phyloP scores from a whole-genome alignment of 2,888 invertebrate species.

The Eucera pruinosa region DNA sequence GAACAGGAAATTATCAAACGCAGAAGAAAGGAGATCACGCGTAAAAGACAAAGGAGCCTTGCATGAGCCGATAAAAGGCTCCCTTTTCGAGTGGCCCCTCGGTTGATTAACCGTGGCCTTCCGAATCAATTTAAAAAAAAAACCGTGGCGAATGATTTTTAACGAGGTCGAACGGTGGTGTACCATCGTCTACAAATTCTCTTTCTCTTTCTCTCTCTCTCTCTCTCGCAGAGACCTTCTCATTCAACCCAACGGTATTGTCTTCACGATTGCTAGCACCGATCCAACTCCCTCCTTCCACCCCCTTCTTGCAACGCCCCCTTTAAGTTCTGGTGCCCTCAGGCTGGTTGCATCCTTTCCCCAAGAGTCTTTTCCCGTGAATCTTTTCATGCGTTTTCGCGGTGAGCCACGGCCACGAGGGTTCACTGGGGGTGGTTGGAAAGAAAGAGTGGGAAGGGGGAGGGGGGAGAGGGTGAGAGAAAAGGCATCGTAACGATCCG shows the following conservation, averaged over 20 bases:
- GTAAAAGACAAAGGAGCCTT: slow-evolving; percentile 5
- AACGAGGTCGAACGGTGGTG: slow-evolving; percentile 49
- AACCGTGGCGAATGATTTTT: slow-evolving; percentile 51
- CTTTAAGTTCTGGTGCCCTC: slow-evolving; percentile 22
- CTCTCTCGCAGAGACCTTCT: slow-evolving; percentile 10
- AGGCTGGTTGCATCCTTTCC: slow-evolving; percentile 31
- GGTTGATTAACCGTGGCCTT: slow-evolving; percentile 57
- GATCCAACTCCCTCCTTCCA: slow-evolving; percentile 11
- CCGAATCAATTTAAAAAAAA: slow-evolving; percentile 46
- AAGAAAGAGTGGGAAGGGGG: neutral
- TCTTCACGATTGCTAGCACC: slow-evolving; percentile 55
- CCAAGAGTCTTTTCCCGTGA: slow-evolving; percentile 18
- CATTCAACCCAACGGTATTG: slow-evolving; percentile 46
- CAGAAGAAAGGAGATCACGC: slow-evolving; percentile 29
- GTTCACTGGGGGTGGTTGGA: neutral
- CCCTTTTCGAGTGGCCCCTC: slow-evolving; percentile 33
- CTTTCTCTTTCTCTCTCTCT: no score
- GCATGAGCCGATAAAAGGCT: slow-evolving; percentile 38
- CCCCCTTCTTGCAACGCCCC: neutral
- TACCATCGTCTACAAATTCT: slow-evolving; percentile 32
- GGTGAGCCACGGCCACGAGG: slow-evolving; percentile 40
- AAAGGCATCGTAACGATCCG: slow-evolving; percentile 66
- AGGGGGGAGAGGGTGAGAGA: slow-evolving; percentile 24
- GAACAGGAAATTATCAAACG: neutral
- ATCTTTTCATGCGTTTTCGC: slow-evolving; percentile 62